Percentiles rank a stretch among this genome's conserved stretches.
phyloP scores from a whole-genome alignment of 1,140 invertebrate species.

The Aphelinus certus region DNA sequence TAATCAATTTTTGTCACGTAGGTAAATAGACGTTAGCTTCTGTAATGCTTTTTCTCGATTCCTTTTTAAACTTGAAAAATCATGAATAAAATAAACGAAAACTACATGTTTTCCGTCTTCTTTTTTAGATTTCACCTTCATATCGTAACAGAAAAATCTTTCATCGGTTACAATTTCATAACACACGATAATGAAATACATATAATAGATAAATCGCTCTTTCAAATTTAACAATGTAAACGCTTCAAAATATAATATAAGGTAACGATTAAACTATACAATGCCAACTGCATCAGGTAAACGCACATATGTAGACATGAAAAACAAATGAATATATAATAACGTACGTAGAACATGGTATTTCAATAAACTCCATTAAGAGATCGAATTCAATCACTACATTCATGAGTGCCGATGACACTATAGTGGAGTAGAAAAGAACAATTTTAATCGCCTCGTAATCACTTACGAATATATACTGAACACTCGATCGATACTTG shows the following conservation, averaged over 20 bases:
- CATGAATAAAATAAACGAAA: not conserved
- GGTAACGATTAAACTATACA: slow-evolving; percentile 29
- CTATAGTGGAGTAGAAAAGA: slow-evolving; percentile 4
- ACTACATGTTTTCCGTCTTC: not conserved
- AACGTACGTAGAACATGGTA: not conserved
- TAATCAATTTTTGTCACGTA: too few relatives aligned
- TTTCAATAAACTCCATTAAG: not conserved
- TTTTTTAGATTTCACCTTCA: not conserved
- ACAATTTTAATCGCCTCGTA: not conserved
- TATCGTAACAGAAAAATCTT: not conserved
- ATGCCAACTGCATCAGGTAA: slow-evolving; percentile 25
- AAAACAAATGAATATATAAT: slow-evolving; percentile 25
- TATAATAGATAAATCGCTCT: slow-evolving; percentile 38
- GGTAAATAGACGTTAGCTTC: too few relatives aligned
- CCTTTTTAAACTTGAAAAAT: too few relatives aligned
- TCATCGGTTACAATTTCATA: slow-evolving; percentile 10
- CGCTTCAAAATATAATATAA: slow-evolving; percentile 29
- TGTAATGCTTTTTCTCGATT: too few relatives aligned
- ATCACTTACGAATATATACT: slow-evolving; percentile 1
- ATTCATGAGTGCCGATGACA: not conserved
- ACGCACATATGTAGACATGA: slow-evolving; percentile 12
- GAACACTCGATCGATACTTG: slow-evolving; percentile 23
- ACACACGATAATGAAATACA: slow-evolving; percentile 28
- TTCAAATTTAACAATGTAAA: slow-evolving; percentile 32
- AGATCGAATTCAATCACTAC: slow-evolving; percentile 10